phyloP scores from a whole-genome alignment of 2,888 invertebrate genomes.

The Dendrolimus houi region DNA sequence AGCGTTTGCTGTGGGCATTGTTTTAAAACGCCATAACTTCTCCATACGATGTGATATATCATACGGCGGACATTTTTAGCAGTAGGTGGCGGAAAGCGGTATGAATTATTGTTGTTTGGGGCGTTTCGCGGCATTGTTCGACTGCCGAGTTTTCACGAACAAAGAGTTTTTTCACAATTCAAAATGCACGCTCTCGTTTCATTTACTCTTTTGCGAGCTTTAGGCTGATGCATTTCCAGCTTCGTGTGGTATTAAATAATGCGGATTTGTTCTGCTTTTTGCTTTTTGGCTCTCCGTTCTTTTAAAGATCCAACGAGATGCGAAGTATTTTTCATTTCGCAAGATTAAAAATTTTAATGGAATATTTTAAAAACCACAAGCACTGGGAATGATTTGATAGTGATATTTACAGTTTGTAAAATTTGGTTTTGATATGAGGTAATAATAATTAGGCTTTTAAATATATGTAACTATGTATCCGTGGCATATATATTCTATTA shows the following conservation, averaged over 20 bases:
- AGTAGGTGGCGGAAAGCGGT: conserved; percentile 74
- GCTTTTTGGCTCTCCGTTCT: conserved; percentile 39
- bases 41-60: conserved; percentile 72
- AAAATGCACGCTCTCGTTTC: conserved; percentile 73
- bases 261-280: conserved; percentile 59
- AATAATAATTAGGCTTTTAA: too few species aligned
- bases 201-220: conserved; percentile 72
- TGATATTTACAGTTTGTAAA: too few species aligned
- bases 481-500: too few species aligned
- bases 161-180: conserved; percentile 71
- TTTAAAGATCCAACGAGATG: conserved; percentile 26
- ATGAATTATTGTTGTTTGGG: conserved; percentile 76
- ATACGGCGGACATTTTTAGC: conserved; percentile 73
- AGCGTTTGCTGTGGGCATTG: conserved; percentile 47
- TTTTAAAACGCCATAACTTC: conserved; percentile 72
- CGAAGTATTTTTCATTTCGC: conserved; percentile 25
- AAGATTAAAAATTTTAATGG: conserved; percentile 15
- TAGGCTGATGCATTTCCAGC: conserved; percentile 68
- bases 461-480: too few species aligned
- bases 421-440: too few species aligned
- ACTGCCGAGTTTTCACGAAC: conserved; percentile 61
- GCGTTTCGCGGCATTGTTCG: conserved; percentile 67
- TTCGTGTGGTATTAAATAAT: conserved; percentile 67
- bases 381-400: too few species aligned
- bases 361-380: conserved; percentile 1